These are phyloP conservation scores for Ostrea denselamellosa DNA, from an alignment of 1,140 invertebrate species.

Conservation along the genomic window DNA sequence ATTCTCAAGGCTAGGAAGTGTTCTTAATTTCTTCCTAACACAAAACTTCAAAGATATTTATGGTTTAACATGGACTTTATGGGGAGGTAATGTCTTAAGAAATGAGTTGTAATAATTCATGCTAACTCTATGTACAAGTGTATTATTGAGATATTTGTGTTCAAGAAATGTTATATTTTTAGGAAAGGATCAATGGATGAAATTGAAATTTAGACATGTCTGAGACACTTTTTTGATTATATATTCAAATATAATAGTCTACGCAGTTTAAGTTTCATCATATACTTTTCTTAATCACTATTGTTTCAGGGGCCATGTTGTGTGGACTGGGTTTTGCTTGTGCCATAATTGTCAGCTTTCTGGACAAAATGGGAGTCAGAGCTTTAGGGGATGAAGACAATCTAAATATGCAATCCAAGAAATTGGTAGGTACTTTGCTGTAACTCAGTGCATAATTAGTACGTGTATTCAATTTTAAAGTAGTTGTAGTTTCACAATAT, in stretches of 20 bases:
- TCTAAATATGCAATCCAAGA: slow-evolving; percentile 72
- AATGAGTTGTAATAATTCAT: neutral
- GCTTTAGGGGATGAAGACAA: slow-evolving; percentile 74
- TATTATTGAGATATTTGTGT: too few species aligned
- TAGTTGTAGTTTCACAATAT: too few species aligned
- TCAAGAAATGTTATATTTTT: too few species aligned
- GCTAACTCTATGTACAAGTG: too few species aligned
- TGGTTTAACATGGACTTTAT: slow-evolving; percentile 78
- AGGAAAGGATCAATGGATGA: too few species aligned
- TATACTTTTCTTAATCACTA: too few species aligned
- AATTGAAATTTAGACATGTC: too few species aligned
- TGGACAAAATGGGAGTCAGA: slow-evolving; percentile 76
- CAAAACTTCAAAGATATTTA: slow-evolving; percentile 72
- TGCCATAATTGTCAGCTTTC: slow-evolving; percentile 76
- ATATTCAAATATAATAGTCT: too few species aligned
- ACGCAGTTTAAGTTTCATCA: too few species aligned
- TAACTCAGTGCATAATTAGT: too few species aligned
- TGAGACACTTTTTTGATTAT: too few species aligned
- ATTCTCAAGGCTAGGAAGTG: slow-evolving; percentile 79
- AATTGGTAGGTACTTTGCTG: slow-evolving; percentile 62
- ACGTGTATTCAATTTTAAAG: too few species aligned
- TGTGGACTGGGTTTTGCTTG: slow-evolving; percentile 79
- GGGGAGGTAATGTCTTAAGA: slow-evolving; percentile 73
- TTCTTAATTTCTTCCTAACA: slow-evolving; percentile 79
- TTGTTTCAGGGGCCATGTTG: slow-evolving; percentile 74